Evolutionary conservation across 1,140 invertebrate species (phyloP), one percentile per base, ranked within the genome.

Genomic region (Philotrypesis tridentata): DNA sequence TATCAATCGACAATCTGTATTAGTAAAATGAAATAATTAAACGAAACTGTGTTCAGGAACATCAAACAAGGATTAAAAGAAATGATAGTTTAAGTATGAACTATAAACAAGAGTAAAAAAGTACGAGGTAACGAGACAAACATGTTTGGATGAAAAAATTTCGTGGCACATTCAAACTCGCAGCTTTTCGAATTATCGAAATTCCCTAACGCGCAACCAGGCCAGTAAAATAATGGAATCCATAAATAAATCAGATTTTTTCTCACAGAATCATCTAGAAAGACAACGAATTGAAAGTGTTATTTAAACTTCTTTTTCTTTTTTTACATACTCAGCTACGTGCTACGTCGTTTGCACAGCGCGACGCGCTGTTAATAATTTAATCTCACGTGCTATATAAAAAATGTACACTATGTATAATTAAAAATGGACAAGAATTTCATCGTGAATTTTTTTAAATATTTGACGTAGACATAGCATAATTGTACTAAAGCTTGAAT

Each of bases 361-460:
- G 55, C 25, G 80, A 65, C 84, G 48, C 83, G 83, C 87, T 81
- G 85, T 85, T 86, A 89, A 87, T 87, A 86, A 87, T 88, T 87
- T 88, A 88, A 86, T 89, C 84, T 88, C 86, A 83, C 88, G 76
- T 83, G 83, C 88, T 91, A 91, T 91, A 90, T 91, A 91, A 91
- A 91, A 92, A 92, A 91, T 92, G 90, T 92, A 91, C 91, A 92
- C 88, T 92, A 91, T 92, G 89, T 91, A 91, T 92, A 92, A 91
- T 91, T 88, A 91, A 91, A 91, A 90, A 86, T 90, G 84, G 87
- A 87, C 87, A 89, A 88, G 85, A 89, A 87, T 87, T 87, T 86
- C 85, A 29, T 81, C 71, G 43, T 75, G 43, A 83, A 67, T 12
- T 80, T 31, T 70, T 76, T 87, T 88, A 87, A 90, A 84, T 88